Evolutionary conservation across 2,113 vertebrate species (phyloP), one percentile per base, ranked within the genome.

Genomic region (Xyrauchen texanus): DNA sequence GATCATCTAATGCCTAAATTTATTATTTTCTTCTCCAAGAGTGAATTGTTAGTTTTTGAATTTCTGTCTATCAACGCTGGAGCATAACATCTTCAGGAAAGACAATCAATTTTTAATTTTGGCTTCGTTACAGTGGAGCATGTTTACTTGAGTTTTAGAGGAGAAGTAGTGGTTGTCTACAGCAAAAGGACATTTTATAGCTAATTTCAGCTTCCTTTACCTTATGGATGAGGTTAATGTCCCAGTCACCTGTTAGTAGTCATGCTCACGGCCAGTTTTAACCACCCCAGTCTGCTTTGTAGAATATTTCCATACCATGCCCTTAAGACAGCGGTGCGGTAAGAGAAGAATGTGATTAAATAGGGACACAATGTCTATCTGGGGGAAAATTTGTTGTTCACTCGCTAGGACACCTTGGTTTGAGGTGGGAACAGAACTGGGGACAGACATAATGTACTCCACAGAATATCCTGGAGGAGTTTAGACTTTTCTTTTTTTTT

Each of bases 201-300:
- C 85, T 92, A 80, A 91, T 91, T 91, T 91, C 87, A 81, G 88
- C 85, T 87, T 86, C 75, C 87, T 86, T 83, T 51, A 89, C 85
- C 82, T 69, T 63, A 79, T 85, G 87, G 86, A 85, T 79, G 83
- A 86, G 86, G 81, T 85, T 84, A 79, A 79, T 82, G 80, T 84
- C 90, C 88, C 88, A 90, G 86, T 92, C 88, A 89, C 86, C 86
- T 74, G 87, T 67, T 61, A 81, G 87, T 83, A 89, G 85, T 86
- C 90, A 86, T 88, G 88, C 88, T 91, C 90, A 91, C 88, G 91
- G 88, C 89, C 7, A 91, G 79, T 90, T 88, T 91, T 90, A 90
- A 91, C 89, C 89, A 89, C 83, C 72, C 81, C 87, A 86, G 85
- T 88, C 88, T 90, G 86, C 87, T 83, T 85, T 73, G 55, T 47